phyloP scores from a whole-genome alignment of 64 coral and sea anemone species.

The Actinia tenebrosa region DNA sequence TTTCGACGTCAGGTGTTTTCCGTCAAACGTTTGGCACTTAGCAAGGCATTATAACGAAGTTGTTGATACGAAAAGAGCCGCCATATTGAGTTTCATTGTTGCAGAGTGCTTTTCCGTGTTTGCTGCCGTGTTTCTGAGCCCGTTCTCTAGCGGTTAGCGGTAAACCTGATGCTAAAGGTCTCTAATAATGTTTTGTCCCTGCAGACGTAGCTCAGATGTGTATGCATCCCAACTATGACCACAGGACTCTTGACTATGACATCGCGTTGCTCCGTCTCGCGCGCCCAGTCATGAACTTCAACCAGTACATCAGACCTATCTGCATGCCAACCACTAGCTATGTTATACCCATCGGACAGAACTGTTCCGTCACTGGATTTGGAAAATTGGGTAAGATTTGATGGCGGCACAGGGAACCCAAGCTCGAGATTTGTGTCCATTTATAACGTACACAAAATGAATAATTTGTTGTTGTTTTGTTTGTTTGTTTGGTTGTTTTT shows the following conservation, averaged over 20 bases:
- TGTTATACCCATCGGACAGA: conserved; percentile 9
- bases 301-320: conserved; percentile 39
- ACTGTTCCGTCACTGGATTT: conserved; percentile 51
- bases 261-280: conserved; percentile 35
- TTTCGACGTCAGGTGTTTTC: too few relatives aligned
- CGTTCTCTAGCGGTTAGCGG: too few relatives aligned
- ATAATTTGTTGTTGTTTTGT: too few relatives aligned
- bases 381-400: conserved; percentile 21
- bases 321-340: conserved; percentile 20
- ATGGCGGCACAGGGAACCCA: neutral
- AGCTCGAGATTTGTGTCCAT: neutral
- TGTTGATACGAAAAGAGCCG: too few relatives aligned
- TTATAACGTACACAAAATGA: neutral
- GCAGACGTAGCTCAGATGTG: conserved; percentile 42
- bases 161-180: too few relatives aligned
- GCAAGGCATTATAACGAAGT: too few relatives aligned
- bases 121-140: too few relatives aligned
- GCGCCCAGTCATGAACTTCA: conserved; percentile 25
- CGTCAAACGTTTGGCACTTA: too few relatives aligned
- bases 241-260: conserved; percentile 28
- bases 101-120: too few relatives aligned
- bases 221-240: conserved; percentile 40
- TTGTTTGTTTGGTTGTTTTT: too few relatives aligned
- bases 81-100: too few relatives aligned
- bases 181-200: neutral